A percentile compares a stretch with the other conserved stretches of the same genome.
Evolutionary conservation across 1,140 invertebrate genomes (phyloP).

Genomic region (Pseudomyrmex pallidus): DNA sequence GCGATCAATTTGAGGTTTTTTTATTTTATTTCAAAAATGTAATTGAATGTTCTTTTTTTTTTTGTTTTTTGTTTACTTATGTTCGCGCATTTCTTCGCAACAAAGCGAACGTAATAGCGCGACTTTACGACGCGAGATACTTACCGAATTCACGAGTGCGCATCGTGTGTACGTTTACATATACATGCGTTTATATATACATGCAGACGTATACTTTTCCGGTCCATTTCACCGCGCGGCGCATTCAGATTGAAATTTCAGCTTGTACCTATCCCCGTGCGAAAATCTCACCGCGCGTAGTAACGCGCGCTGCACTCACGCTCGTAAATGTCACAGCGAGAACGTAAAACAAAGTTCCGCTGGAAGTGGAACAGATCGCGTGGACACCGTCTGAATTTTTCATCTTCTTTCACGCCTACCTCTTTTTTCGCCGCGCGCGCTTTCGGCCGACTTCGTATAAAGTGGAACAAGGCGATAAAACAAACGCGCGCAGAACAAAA

Average conservation of each 20-base stretch:
- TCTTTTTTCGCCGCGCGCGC: not conserved
- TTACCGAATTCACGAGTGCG: no score
- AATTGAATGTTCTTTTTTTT: no score
- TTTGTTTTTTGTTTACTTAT: no score
- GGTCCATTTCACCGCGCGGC: not conserved
- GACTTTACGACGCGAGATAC: constrained; percentile 58
- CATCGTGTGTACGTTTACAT: constrained; percentile 5
- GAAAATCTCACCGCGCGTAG: constrained; percentile 8
- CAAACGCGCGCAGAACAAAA: not conserved
- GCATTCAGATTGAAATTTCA: constrained; percentile 67
- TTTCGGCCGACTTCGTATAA: constrained; percentile 37
- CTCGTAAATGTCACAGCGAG: constrained; percentile 53
- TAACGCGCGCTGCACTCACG: not conserved
- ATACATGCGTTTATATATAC: not conserved
- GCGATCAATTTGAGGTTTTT: no score
- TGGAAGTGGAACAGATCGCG: constrained; percentile 30
- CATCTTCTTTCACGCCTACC: constrained; percentile 1
- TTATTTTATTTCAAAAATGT: no score
- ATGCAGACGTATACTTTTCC: not conserved
- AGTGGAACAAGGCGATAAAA: constrained; percentile 32
- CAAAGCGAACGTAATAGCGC: constrained; percentile 44
- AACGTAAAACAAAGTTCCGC: constrained; percentile 58
- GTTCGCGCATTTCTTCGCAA: no score
- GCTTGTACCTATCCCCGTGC: constrained; percentile 12
- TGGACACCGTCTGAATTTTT: constrained; percentile 48